Base-by-base conservation (phyloP, 2,888 invertebrate species). In the Polia nebulosa region DNA sequence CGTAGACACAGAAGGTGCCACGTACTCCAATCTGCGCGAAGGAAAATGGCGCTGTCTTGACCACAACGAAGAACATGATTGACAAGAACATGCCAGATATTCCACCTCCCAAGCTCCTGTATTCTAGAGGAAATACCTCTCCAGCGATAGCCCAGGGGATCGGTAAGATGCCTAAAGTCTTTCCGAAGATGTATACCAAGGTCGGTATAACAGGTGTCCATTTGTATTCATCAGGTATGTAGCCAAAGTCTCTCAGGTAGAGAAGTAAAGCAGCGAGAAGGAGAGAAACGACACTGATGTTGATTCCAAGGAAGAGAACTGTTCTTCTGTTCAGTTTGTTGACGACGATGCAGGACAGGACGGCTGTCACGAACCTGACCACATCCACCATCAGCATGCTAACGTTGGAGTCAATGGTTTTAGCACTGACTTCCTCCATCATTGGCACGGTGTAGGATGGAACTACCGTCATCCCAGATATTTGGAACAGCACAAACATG, bases 111-210 rank as follows among this genome's bases (percentile, higher is more conserved):
- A 97, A 88, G 36, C 97, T 97, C 52, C 97, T 95, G 61, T 96
- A 96, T 1, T 95, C 95, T 27, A 96, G 91, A 0, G 97, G 96
- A 79, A 97, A 97, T 6, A 97, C 93, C 87, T 98, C 97, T 0
- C 97, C 97, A 70, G 97, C 96, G 87, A 97, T 96, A 15, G 97
- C 96, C 96, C 97, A 98, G 0, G 97, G 97, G 61, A 97, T 92
- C 0, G 97, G 97, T 32, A 97, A 87, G 44, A 97, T 93, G 0
- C 97, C 97, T 15, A 96, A 87, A 1, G 96, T 96, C 61, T 96
- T 95, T 17, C 96, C 96, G 29, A 96, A 95, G 20, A 96, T 96
- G 68, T 97, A 97, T 0, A 90, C 78, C 70, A 97, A 75, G 44
- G 96, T 90, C 68, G 96, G 93, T 85, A 96, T 87, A 63, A 96